A percentile compares a stretch with the other conserved stretches of the same genome.
Evolutionary conservation across 2,113 vertebrate species (phyloP).

Genomic region (Lasiurus cinereus): DNA sequence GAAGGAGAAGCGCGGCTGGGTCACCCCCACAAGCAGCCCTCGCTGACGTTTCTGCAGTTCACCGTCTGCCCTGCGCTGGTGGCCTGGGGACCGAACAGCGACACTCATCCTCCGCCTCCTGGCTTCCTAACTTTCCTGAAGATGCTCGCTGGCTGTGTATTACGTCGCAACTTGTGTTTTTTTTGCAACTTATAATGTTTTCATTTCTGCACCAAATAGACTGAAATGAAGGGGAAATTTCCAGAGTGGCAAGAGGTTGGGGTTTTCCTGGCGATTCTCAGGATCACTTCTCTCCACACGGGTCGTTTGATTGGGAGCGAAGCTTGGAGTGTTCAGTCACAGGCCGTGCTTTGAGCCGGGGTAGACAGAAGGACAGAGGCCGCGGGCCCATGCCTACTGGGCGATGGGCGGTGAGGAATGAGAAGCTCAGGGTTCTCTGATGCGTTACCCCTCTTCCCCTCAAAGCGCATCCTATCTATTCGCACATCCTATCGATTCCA

Average conservation of each 20-base stretch:
- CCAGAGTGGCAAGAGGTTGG: background rate
- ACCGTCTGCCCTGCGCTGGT: background rate
- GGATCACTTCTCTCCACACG: background rate
- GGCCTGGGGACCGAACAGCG: background rate
- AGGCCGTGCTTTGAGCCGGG: rapidly evolving
- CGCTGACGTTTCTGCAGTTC: conserved; percentile 9
- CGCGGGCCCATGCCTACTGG: background rate
- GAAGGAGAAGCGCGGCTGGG: background rate
- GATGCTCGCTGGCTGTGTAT: no score
- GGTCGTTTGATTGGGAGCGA: background rate
- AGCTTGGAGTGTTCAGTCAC: background rate
- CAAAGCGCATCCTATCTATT: conserved; percentile 23
- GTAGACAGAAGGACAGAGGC: background rate
- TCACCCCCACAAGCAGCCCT: no score
- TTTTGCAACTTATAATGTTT: background rate
- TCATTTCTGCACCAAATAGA: background rate
- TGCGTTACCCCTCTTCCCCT: conserved; percentile 13
- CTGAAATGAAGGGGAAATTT: conserved; percentile 27
- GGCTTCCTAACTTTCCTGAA: background rate
- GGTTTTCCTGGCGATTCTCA: background rate
- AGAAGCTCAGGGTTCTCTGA: background rate
- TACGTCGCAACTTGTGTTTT: no score
- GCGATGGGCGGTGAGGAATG: background rate
- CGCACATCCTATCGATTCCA: background rate
- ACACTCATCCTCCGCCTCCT: background rate